Evolutionary conservation across 2,888 invertebrate species (phyloP).

Genomic region (Eristalinus sepulchralis): DNA sequence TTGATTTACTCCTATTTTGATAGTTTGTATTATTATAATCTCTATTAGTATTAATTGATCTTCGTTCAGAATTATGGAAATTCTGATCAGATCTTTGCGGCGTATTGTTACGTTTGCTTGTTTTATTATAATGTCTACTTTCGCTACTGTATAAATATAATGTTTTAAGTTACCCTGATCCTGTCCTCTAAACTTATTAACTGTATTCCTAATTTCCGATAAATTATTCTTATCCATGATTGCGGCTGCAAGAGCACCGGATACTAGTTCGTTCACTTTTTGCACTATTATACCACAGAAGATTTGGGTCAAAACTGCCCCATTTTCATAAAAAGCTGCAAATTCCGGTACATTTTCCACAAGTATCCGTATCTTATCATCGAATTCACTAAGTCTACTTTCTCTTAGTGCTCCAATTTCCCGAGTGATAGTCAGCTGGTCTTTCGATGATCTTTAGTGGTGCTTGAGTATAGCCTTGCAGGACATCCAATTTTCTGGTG

Average conservation of each 20-base stretch:
- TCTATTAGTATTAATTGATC: too few species aligned
- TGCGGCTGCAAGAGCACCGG: constrained; percentile 30
- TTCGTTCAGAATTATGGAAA: neutral
- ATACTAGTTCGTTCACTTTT: neutral
- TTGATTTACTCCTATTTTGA: neutral
- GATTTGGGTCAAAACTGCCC: constrained; percentile 33
- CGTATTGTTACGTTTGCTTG: neutral
- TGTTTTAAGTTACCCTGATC: neutral
- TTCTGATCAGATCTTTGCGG: neutral
- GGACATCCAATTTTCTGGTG: neutral
- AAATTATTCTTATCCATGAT: neutral
- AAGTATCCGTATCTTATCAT: too few species aligned
- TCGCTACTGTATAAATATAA: neutral
- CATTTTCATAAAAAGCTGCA: too few species aligned
- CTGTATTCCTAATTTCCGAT: neutral
- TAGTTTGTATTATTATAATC: neutral
- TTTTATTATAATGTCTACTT: neutral
- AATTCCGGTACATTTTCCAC: too few species aligned
- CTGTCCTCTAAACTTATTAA: neutral
- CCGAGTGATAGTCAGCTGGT: neutral
- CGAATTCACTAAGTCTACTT: constrained; percentile 43
- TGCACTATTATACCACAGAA: too few species aligned
- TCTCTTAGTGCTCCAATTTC: neutral
- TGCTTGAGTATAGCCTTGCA: neutral
- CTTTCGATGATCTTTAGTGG: constrained; percentile 5